Evolutionary conservation across 2,797 vertebrate species (phyloP).

Genomic region (Propithecus perrieri): DNA sequence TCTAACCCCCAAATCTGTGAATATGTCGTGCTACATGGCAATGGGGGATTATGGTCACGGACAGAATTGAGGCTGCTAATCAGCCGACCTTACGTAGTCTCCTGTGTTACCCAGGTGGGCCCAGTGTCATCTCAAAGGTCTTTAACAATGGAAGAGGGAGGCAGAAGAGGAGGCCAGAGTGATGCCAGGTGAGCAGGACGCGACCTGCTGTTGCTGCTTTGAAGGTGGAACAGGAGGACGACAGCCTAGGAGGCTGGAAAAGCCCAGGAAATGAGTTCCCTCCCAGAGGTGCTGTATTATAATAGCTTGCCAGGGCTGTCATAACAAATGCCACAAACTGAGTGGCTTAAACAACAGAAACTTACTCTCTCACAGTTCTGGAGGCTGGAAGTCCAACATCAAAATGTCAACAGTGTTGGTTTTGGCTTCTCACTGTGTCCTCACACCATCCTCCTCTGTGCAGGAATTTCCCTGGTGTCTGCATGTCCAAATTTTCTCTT

Average conservation of each 20-base stretch:
- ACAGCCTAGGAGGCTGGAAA: background rate
- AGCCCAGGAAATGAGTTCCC: background rate
- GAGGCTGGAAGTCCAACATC: background rate
- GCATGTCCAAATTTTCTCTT: background rate
- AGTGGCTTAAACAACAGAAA: background rate
- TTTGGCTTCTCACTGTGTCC: background rate
- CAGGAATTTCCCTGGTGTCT: background rate
- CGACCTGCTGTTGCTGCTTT: background rate
- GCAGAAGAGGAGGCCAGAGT: background rate
- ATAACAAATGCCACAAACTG: too few relatives aligned
- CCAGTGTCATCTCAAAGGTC: background rate
- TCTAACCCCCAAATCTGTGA: background rate
- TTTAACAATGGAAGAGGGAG: background rate
- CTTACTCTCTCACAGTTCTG: background rate
- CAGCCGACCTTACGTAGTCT: background rate
- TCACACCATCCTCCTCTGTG: background rate
- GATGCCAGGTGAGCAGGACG: background rate
- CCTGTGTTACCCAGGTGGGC: background rate
- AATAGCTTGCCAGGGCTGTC: background rate
- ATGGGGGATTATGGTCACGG: background rate
- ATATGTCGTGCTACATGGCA: background rate
- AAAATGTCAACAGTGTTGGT: too few relatives aligned
- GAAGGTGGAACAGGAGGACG: background rate
- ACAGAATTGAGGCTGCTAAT: background rate
- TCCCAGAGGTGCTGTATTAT: too few relatives aligned